Conservation (phyloP, 1,140 invertebrate species). For the Orius insidiosus region DNA sequence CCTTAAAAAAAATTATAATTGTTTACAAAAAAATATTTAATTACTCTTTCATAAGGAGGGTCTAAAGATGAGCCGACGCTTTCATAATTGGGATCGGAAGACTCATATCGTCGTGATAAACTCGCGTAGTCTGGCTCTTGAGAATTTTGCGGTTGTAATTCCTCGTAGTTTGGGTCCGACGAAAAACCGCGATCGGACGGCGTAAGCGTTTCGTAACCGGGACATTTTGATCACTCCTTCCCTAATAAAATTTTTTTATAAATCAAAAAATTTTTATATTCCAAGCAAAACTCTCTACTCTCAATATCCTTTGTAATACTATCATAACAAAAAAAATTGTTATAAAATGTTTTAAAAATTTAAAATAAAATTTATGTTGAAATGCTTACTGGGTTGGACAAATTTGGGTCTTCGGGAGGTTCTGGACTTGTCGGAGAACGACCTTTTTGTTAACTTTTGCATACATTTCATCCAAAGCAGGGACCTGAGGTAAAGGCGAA, state of each 20-base stretch:
- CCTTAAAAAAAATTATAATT: neutral
- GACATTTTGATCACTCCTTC: conserved; percentile 6
- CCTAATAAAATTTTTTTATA: conserved; percentile 7
- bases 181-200: conserved; percentile 1
- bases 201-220: conserved; percentile 17
- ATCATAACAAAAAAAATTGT: conserved; percentile 1
- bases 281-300: too few species aligned
- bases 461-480: conserved; percentile 68
- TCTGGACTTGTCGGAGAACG: conserved; percentile 9
- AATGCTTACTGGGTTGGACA: conserved; percentile 14
- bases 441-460: conserved; percentile 62
- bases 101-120: conserved; percentile 15
- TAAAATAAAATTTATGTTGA: too few species aligned
- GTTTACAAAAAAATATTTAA: too few species aligned
- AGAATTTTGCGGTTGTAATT: conserved; percentile 19
- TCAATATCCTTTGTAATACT: conserved; percentile 2
- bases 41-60: conserved; percentile 17
- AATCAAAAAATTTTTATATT: too few species aligned
- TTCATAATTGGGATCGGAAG: conserved; percentile 20
- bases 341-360: too few species aligned
- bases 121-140: conserved; percentile 22
- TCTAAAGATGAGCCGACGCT: conserved; percentile 16
- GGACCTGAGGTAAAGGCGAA: conserved; percentile 60
- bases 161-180: conserved; percentile 23
- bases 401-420: conserved; percentile 4